Evolutionary conservation across 2,888 invertebrate species (phyloP).

Genomic region (Pristionchus japonicus): DNA sequence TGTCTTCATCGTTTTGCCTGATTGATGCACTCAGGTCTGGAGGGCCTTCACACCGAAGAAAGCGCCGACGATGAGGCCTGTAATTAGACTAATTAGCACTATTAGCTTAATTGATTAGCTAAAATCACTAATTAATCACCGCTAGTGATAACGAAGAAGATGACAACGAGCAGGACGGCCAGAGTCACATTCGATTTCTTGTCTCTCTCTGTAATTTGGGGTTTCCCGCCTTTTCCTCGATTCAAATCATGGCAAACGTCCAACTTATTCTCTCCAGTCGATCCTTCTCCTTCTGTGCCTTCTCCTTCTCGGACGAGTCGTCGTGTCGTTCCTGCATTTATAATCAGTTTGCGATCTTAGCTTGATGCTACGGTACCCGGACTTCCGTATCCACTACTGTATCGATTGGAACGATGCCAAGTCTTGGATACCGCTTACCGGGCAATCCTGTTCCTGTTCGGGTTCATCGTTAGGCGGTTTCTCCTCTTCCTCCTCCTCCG

Average conservation of each 20-base stretch:
- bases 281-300: background rate
- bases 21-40: background rate
- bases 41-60: background rate
- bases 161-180: background rate
- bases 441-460: slow-evolving; percentile 9
- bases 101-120: too few species aligned
- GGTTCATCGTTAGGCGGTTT: background rate
- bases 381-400: background rate
- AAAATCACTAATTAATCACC: background rate
- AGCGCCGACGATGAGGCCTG: background rate
- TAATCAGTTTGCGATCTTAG: background rate
- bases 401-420: background rate
- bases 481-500: background rate
- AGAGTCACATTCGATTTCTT: background rate
- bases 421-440: background rate
- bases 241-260: background rate
- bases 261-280: slow-evolving; percentile 24
- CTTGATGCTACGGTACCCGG: background rate
- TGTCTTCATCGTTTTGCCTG: background rate
- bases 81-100: background rate
- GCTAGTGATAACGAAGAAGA: background rate
- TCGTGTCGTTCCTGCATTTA: slow-evolving; percentile 23
- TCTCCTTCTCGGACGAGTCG: slow-evolving; percentile 22
- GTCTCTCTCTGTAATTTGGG: background rate
- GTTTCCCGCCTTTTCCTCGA: too few species aligned